Conservation (phyloP, 2,113 vertebrate genomes). For the Crotalus viridis region DNA sequence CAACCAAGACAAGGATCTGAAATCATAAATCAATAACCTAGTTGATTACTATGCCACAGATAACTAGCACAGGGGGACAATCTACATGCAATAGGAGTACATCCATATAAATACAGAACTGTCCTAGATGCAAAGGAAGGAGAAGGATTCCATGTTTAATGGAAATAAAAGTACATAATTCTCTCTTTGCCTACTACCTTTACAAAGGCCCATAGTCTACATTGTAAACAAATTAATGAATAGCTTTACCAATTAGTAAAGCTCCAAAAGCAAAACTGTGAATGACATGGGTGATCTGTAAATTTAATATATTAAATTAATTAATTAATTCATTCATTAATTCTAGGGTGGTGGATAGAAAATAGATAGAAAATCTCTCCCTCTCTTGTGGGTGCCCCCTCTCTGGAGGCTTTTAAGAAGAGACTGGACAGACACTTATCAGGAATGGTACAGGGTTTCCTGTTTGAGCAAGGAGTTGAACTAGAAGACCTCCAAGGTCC, state of each 20-base stretch:
- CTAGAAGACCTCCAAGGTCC: not conserved
- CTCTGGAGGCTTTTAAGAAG: too few relatives aligned
- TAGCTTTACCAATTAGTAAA: not conserved
- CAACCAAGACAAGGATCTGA: conserved; percentile 82
- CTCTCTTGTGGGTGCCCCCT: too few relatives aligned
- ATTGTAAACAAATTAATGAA: not conserved
- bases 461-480: too few relatives aligned
- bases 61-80: not conserved
- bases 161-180: not conserved
- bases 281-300: not conserved
- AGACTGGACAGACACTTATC: too few relatives aligned
- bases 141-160: not conserved
- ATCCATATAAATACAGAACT: not conserved
- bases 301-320: too few relatives aligned
- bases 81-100: not conserved
- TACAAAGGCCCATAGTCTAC: not conserved
- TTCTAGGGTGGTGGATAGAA: not conserved
- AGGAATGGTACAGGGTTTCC: too few relatives aligned
- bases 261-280: not conserved
- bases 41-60: not conserved
- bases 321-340: too few relatives aligned
- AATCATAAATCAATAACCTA: conserved; percentile 25
- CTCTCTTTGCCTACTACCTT: not conserved
- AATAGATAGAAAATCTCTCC: not conserved
- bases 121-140: not conserved